phyloP scores from a whole-genome alignment of 1,140 invertebrate genomes.

The Dysdera silvatica region DNA sequence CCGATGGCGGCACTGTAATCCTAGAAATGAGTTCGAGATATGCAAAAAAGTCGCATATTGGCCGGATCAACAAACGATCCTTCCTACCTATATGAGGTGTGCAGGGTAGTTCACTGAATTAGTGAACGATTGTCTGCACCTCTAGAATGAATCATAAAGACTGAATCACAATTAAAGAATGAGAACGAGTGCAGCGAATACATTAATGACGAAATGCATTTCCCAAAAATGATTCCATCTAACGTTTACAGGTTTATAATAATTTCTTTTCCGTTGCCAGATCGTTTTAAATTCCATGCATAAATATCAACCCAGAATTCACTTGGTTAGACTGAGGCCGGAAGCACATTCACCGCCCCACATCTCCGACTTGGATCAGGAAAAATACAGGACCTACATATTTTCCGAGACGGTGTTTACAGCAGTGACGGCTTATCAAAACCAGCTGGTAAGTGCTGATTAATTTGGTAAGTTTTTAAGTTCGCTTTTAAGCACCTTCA shows the following conservation, averaged over 20 bases:
- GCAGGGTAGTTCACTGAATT: too few species aligned
- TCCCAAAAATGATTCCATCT: too few species aligned
- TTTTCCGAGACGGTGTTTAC: constrained; percentile 97
- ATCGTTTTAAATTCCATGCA: constrained; percentile 86
- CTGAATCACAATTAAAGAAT: too few species aligned
- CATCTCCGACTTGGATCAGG: constrained; percentile 56
- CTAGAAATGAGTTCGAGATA: too few species aligned
- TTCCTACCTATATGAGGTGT: too few species aligned
- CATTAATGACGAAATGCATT: too few species aligned
- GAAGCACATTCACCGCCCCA: constrained; percentile 71
- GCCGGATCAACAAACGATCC: too few species aligned
- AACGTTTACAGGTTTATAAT: not conserved
- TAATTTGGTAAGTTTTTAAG: constrained; percentile 22
- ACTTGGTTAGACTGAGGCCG: constrained; percentile 55
- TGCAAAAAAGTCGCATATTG: too few species aligned
- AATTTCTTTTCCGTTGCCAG: constrained; percentile 46
- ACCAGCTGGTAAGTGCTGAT: constrained; percentile 68
- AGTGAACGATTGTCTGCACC: too few species aligned
- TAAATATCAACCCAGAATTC: constrained; percentile 76
- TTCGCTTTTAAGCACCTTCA: not conserved
- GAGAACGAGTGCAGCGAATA: too few species aligned
- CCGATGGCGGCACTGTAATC: too few species aligned
- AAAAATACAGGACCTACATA: constrained; percentile 77
- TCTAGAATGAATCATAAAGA: too few species aligned
- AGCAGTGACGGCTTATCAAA: constrained; percentile 97